These are phyloP conservation scores for Isurus oxyrinchus DNA, from an alignment of 2,113 vertebrate species.

Conservation along the genomic window DNA sequence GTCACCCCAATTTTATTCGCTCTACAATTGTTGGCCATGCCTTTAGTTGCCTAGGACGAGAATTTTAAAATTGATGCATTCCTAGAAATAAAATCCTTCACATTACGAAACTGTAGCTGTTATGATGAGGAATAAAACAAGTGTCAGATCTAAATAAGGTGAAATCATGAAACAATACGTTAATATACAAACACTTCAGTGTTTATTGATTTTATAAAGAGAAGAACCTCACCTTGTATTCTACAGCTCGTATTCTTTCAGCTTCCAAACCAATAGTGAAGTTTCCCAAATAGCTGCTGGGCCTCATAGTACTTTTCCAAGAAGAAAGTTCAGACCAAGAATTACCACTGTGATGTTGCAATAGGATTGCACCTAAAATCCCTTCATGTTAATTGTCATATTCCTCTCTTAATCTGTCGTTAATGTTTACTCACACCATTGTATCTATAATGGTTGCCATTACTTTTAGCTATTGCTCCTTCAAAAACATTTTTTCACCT, in stretches of 20 bases:
- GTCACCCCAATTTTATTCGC: neutral
- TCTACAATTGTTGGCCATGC: neutral
- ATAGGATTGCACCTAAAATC: neutral
- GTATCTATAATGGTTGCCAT: neutral
- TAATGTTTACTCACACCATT: neutral
- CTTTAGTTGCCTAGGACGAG: neutral
- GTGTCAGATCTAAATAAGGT: neutral
- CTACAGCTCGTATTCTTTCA: neutral
- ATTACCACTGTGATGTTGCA: neutral
- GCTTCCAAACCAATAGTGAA: neutral
- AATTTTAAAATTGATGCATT: neutral
- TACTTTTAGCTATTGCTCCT: neutral
- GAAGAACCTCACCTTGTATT: neutral
- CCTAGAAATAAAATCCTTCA: neutral
- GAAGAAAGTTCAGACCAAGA: neutral
- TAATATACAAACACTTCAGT: neutral
- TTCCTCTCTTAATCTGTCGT: neutral
- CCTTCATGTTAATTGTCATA: neutral
- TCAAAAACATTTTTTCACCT: neutral
- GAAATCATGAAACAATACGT: neutral
- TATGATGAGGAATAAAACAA: neutral
- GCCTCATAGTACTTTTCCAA: neutral
- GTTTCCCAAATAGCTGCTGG: neutral
- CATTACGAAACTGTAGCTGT: neutral
- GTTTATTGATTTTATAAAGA: neutral